Evolutionary conservation across 2,888 invertebrate genomes (phyloP), one percentile per base, ranked within the genome.

Genomic region (Aporophyla nigra): DNA sequence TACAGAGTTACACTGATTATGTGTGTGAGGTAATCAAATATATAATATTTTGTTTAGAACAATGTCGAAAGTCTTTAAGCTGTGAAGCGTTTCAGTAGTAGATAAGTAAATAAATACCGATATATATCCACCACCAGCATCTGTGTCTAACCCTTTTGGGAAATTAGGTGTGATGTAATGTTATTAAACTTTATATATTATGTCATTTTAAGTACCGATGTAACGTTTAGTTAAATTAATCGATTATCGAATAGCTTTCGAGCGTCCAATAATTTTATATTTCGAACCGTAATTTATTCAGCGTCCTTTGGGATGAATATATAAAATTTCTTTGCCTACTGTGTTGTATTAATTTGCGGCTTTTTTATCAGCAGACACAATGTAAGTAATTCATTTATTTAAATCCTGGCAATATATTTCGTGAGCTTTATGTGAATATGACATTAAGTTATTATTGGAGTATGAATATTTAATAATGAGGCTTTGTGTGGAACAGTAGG

Each of bases 211-310:
- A 12, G 24, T 49, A 33, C 33, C 33, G 1, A n/a, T 27, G 56
- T 58, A 71, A 58, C 24, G 46, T 72, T 80, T 74, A 66, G n/a
- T 4, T 46, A 51, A 71, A 62, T 67, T 67, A 67, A 80, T 79
- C 81, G 24, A 46, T 81, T 27, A 40, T 53, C 58, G 53, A 69
- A 24, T 53, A 49, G 24, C 40, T 65, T 61, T 49, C 56, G 53
- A 61, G 58, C 40, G 54, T 71, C 69, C 59, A 78, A 75, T 71
- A 72, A 59, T 76, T 74, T 76, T 21, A 62, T 85, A 74, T 77
- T 80, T 75, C 62, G 46, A 73, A 77, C 43, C 59, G 67, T 75
- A 80, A 73, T 85, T 80, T 82, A 85, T 85, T 76, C 65, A 21
- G 46, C 7, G 46, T 71, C 79, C 83, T 16, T 19, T 24, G 80